Base-by-base conservation (phyloP, 2,888 invertebrate species). In the Synergus umbraculus region DNA sequence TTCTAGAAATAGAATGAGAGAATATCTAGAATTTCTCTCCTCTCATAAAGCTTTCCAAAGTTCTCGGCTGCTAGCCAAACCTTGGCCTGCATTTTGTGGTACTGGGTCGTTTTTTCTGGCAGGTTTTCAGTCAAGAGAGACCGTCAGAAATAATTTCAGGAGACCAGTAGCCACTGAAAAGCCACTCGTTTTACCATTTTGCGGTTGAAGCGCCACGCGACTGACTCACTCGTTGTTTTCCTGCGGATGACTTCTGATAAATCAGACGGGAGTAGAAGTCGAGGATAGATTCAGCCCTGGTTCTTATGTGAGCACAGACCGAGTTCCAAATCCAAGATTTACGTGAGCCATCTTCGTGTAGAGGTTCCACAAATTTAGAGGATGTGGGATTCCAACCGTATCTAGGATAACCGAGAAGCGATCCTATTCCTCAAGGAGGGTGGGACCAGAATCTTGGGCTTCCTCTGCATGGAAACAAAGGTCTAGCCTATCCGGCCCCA, bases 181-280 rank as follows among this genome's bases (percentile, higher is more conserved):
- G 29, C 29, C 63, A 12, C 63, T 67, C 44, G 46, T 44, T 44
- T 67, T 46, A 18, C 67, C 54, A 73, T 73, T 73, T 73, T 73
- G 73, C 54, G 73, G 73, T 73, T 73, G 69, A 73, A 54, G 9
- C 54, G 73, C 37, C 73, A 73, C 73, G 73, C 73, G 54, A 73
- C 73, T 54, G 73, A n/a, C 73, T 73, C 69, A 60, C 22, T 69
- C 54, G 37, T 73, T 73, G 73, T 73, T 73, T 73, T 73, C 73
- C 49, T 49, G 54, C 15, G 15, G 8, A 73, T n/a, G 15, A 73
- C 37, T 73, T n/a, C 37, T n/a, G 29, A 73, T 73, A 49, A 49
- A 37, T 73, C 73, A 54, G 29, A 15, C 29, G 46, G 15, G 46
- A 44, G 13, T 46, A 46, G 46, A 49, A 69, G 12, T 29, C 73